Conservation (phyloP, 2,113 vertebrate genomes). For the Etheostoma cragini region DNA sequence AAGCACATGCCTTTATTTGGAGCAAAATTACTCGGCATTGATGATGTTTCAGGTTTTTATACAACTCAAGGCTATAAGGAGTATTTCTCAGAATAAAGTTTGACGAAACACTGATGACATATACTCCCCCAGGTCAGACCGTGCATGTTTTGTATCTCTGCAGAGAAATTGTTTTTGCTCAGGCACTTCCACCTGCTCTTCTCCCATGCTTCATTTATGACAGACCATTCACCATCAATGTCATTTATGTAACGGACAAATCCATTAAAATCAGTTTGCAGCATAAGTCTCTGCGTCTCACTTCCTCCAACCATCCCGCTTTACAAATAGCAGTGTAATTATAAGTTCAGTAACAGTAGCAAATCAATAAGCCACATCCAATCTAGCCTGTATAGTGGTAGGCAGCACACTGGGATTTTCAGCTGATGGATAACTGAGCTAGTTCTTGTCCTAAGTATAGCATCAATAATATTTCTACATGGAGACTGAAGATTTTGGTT, state of each 20-base stretch:
- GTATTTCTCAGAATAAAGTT: background rate
- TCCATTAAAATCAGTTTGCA: slow-evolving; percentile 70
- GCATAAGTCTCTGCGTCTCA: slow-evolving; percentile 12
- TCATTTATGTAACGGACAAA: slow-evolving; percentile 53
- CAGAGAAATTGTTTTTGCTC: background rate
- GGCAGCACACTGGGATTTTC: background rate
- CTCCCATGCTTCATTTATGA: slow-evolving; percentile 5
- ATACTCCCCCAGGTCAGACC: background rate
- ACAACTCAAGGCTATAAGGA: background rate
- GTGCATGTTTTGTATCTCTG: background rate
- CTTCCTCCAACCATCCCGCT: slow-evolving; percentile 25
- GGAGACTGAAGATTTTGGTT: slow-evolving; percentile 11
- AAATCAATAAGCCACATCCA: slow-evolving; percentile 30
- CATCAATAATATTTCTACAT: slow-evolving; percentile 36
- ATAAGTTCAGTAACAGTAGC: slow-evolving; percentile 1
- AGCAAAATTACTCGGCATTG: slow-evolving; percentile 1
- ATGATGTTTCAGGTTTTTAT: background rate
- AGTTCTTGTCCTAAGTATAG: slow-evolving; percentile 14
- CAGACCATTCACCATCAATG: slow-evolving; percentile 22
- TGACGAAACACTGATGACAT: no score
- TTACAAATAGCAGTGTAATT: slow-evolving; percentile 23
- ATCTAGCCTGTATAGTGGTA: slow-evolving; percentile 9
- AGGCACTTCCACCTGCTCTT: background rate
- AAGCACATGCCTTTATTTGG: background rate
- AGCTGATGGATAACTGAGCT: slow-evolving; percentile 34